These are phyloP conservation scores for Synanthedon andrenaeformis DNA, from an alignment of 2,888 invertebrate species.

Conservation along the genomic window DNA sequence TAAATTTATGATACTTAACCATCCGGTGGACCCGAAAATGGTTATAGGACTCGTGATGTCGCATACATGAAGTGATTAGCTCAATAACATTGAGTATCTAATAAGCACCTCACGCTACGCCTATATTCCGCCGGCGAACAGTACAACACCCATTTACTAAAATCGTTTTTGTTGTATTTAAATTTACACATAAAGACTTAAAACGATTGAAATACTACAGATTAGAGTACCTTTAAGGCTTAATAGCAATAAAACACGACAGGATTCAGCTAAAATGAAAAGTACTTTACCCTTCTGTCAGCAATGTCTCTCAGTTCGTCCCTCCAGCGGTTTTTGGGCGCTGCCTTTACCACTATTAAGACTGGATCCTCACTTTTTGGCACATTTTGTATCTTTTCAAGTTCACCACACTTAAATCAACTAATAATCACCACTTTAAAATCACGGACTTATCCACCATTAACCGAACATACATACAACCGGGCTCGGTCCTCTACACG, in stretches of 20 bases:
- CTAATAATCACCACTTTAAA: slow-evolving; percentile 51
- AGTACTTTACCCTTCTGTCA: slow-evolving; percentile 66
- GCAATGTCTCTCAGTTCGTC: slow-evolving; percentile 57
- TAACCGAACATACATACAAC: slow-evolving; percentile 60
- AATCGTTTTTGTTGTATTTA: not conserved
- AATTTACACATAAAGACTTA: slow-evolving; percentile 2
- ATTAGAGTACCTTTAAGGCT: not conserved
- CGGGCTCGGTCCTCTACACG: slow-evolving; percentile 65
- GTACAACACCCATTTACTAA: slow-evolving; percentile 23
- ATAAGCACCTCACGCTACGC: slow-evolving; percentile 26
- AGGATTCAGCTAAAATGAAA: slow-evolving; percentile 15
- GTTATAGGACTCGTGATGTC: not conserved
- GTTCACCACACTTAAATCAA: slow-evolving; percentile 57
- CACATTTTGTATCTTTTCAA: slow-evolving; percentile 61
- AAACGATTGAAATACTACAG: slow-evolving; percentile 8
- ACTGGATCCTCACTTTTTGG: slow-evolving; percentile 67
- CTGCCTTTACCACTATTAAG: slow-evolving; percentile 63
- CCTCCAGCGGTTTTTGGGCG: slow-evolving; percentile 57
- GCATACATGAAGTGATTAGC: slow-evolving; percentile 20
- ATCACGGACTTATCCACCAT: slow-evolving; percentile 60
- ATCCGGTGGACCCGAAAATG: not conserved
- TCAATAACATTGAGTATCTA: slow-evolving; percentile 22
- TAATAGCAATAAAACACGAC: slow-evolving; percentile 4
- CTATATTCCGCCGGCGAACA: slow-evolving; percentile 24
- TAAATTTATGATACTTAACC: slow-evolving; percentile 16